Evolutionary conservation across 2,888 invertebrate species (phyloP).

Genomic region (Ypsolopha sequella): DNA sequence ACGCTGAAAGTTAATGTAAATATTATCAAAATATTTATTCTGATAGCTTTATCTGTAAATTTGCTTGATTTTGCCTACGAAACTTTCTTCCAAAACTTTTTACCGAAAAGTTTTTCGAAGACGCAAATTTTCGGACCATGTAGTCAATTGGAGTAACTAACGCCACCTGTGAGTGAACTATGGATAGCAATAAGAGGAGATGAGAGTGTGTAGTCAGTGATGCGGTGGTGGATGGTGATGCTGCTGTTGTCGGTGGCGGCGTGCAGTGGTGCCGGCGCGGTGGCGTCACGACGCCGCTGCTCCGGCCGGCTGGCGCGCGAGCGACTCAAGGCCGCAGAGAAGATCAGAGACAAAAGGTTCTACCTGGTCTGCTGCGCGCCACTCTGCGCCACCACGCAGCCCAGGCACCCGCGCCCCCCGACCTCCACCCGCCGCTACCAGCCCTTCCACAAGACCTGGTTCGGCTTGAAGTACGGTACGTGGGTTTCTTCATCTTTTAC

Average conservation of each 20-base stretch:
- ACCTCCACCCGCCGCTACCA: conserved; percentile 40
- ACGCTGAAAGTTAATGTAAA: too few relatives aligned
- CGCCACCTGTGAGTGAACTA: background rate
- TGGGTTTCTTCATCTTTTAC: background rate
- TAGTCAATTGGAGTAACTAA: background rate
- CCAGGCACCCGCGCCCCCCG: conserved; percentile 25
- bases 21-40: too few relatives aligned
- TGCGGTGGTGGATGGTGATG: conserved; percentile 31
- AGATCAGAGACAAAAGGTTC: conserved; percentile 55
- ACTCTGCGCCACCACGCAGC: conserved; percentile 27
- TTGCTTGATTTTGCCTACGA: background rate
- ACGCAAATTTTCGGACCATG: background rate
- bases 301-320: conserved; percentile 53
- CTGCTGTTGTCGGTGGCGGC: conserved; percentile 19
- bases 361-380: conserved; percentile 48
- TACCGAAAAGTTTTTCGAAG: conserved; percentile 9
- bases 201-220: conserved; percentile 13
- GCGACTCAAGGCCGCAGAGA: conserved; percentile 56
- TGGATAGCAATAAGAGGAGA: background rate
- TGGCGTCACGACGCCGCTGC: conserved; percentile 38
- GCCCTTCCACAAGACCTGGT: conserved; percentile 20
- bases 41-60: too few relatives aligned
- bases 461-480: conserved; percentile 8
- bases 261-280: conserved; percentile 17
- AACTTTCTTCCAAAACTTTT: conserved; percentile 22